Conservation (phyloP, 37 sponge, comb jelly and placozoan species). For the Tethya wilhelma region DNA sequence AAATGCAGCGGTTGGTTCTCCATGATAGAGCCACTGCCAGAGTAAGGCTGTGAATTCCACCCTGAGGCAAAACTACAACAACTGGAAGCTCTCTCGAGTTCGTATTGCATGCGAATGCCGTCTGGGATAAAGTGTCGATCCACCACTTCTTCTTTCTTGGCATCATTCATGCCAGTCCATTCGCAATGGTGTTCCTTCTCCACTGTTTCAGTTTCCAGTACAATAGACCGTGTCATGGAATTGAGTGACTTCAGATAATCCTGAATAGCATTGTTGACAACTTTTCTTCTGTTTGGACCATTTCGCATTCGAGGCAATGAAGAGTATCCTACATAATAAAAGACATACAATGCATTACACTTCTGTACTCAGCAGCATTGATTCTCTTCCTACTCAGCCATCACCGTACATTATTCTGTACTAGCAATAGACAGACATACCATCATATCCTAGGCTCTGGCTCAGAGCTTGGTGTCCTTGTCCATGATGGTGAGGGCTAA, state of each 20-base stretch:
- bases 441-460: background rate
- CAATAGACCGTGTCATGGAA: constrained; percentile 67
- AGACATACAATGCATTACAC: no score
- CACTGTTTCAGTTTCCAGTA: constrained; percentile 70
- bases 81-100: constrained; percentile 5
- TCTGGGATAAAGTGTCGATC: constrained; percentile 73
- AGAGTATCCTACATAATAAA: background rate
- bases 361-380: no score
- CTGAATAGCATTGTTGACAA: constrained; percentile 34
- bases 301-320: background rate
- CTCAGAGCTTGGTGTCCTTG: no score
- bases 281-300: constrained; percentile 8
- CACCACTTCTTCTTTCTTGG: constrained; percentile 56
- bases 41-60: background rate
- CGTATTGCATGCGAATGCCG: constrained; percentile 44
- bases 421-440: no score
- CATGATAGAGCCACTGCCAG: background rate
- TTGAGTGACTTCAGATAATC: constrained; percentile 72
- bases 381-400: no score
- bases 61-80: constrained; percentile 10
- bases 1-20: constrained; percentile 9
- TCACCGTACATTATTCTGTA: no score
- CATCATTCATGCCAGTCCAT: constrained; percentile 56
- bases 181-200: constrained; percentile 53
- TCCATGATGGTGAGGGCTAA: no score